phyloP scores from a whole-genome alignment of 1,140 invertebrate species.

The Bombus sylvicola region DNA sequence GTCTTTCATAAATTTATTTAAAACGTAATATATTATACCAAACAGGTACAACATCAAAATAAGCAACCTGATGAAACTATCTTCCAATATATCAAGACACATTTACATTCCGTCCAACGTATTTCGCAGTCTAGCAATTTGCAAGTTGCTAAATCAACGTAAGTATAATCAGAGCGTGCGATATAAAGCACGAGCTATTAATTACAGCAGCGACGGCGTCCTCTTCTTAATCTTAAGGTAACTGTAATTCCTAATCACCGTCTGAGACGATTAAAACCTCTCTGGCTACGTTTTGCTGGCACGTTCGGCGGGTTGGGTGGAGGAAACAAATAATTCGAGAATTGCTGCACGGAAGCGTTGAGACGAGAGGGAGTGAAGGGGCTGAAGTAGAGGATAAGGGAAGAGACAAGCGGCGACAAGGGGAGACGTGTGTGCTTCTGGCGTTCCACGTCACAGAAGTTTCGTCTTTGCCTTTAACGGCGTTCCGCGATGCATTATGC shows the following conservation, averaged over 20 bases:
- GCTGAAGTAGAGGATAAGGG: neutral
- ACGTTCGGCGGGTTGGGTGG: neutral
- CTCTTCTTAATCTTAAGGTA: neutral
- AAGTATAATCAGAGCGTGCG: neutral
- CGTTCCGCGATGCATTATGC: slow-evolving; percentile 66
- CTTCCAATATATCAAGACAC: too few relatives aligned
- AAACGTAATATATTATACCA: neutral
- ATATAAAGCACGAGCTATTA: neutral
- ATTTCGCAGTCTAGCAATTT: neutral
- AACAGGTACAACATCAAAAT: neutral
- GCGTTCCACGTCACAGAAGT: slow-evolving; percentile 58
- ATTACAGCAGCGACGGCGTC: neutral
- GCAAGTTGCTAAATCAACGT: neutral
- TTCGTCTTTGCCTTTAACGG: slow-evolving; percentile 60
- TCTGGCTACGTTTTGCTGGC: neutral
- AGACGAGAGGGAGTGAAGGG: neutral
- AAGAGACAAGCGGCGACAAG: slow-evolving; percentile 16
- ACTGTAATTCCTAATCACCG: slow-evolving; percentile 3
- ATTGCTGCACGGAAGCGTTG: neutral
- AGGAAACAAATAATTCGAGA: slow-evolving; percentile 28
- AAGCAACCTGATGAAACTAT: too few relatives aligned
- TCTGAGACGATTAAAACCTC: neutral
- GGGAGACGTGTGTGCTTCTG: slow-evolving; percentile 46
- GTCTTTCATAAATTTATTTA: neutral
- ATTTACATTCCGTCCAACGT: neutral